Evolutionary conservation across 2,888 invertebrate species (phyloP), one percentile per base, ranked within the genome.

Genomic region (Pherbina coryleti): DNA sequence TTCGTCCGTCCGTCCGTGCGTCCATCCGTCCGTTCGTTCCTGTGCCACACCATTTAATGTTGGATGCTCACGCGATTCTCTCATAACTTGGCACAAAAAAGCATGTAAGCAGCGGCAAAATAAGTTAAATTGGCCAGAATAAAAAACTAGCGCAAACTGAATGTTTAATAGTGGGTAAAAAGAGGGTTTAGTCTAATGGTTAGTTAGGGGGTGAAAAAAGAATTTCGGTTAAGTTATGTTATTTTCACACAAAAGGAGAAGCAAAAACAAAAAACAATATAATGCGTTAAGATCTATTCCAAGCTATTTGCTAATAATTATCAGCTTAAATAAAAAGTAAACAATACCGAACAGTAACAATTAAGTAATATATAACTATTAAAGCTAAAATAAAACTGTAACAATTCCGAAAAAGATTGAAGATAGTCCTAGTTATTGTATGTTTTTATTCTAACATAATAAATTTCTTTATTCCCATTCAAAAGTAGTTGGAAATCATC

Each of bases 31-130:
- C 14, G 9, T 37, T 37, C 5, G 14, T 44, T 44, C 44, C 44
- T 44, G 44, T 44, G 44, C 11, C 44, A 44, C 44, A 44, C 44
- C 44, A 28, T 64, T 55, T 17, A 19, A 64, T 64, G 34, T 34
- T 31, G n/a, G 28, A 31, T n/a, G 17, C 28, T 31, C 64, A 64
- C 64, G 64, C 64, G 64, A 64, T 64, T 64, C 8, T 28, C 64
- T 64, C 64, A 34, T 64, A 28, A 64, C 34, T 25, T 34, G 64
- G 19, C n/a, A 19, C 44, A 44, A 44, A 62, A 62, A 62, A 62
- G 2, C 55, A 8, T 55, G 22, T 19, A 22, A 55, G 55, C n/a
- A 22, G 8, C 8, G 19, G 55, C 22, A 55, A 55, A 55, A 55
- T 55, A 55, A 55, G n/a, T 55, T 22, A 9, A 55, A 55, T n/a